These are phyloP conservation scores for Peromyscus melanophrys DNA, from an alignment of 2,797 vertebrate genomes.

Conservation along the genomic window DNA sequence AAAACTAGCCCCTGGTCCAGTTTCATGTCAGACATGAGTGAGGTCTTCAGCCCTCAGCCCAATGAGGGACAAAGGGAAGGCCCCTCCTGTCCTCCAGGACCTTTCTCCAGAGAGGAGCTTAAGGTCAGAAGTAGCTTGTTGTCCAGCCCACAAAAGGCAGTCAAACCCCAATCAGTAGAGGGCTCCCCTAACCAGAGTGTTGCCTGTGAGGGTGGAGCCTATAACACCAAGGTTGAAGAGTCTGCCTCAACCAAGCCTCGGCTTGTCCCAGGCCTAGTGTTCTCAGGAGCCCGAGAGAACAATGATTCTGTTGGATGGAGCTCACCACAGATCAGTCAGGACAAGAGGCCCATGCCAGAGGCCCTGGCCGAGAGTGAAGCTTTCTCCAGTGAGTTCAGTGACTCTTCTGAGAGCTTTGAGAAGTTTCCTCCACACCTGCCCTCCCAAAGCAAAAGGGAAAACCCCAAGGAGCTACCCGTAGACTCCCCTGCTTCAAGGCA, in stretches of 20 bases:
- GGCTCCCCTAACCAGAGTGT: conserved; percentile 36
- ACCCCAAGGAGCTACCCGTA: background rate
- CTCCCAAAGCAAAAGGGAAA: conserved; percentile 63
- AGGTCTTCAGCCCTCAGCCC: conserved; percentile 69
- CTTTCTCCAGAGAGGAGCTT: conserved; percentile 55
- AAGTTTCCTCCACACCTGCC: conserved; percentile 10
- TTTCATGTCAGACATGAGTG: conserved; percentile 91
- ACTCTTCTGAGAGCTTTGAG: conserved; percentile 74
- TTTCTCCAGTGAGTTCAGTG: conserved; percentile 74
- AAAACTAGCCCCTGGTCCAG: conserved; percentile 98
- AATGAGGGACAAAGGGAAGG: conserved; percentile 56
- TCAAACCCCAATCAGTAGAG: background rate
- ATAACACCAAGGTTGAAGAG: background rate
- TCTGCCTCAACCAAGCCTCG: conserved; percentile 34
- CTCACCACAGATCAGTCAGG: background rate
- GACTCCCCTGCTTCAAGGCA: conserved; percentile 23
- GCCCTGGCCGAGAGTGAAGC: conserved; percentile 48
- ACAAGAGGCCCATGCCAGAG: conserved; percentile 19
- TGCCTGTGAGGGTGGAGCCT: background rate
- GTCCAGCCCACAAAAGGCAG: conserved; percentile 39
- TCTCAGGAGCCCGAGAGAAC: conserved; percentile 17
- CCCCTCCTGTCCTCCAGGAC: conserved; percentile 20
- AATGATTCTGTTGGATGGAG: background rate
- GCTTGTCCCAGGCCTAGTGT: background rate
- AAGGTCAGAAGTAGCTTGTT: conserved; percentile 45